Conservation (phyloP, 2,113 vertebrate species). For the Paraplagusia blochii region DNA sequence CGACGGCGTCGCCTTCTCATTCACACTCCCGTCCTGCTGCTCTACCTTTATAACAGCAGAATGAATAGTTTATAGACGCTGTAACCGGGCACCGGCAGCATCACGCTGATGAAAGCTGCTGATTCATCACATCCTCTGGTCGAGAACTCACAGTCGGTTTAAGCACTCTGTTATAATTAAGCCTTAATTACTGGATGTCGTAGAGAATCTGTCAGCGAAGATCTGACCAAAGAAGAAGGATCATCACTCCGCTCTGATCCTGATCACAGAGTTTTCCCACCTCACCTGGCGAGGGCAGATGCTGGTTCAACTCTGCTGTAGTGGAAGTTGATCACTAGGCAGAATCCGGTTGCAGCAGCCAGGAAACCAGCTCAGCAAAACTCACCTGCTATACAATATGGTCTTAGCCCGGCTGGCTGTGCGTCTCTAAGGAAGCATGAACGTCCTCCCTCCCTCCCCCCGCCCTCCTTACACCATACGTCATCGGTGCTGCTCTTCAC, state of each 20-base stretch:
- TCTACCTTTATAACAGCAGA: constrained; percentile 17
- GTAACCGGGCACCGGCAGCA: constrained; percentile 18
- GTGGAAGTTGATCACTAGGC: constrained; percentile 73
- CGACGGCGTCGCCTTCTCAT: neutral
- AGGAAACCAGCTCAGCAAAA: constrained; percentile 74
- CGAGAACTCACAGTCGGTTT: constrained; percentile 27
- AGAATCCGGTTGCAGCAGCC: constrained; percentile 65
- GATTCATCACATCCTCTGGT: constrained; percentile 50
- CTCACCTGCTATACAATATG: constrained; percentile 66
- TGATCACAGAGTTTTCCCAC: neutral
- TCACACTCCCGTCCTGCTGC: neutral
- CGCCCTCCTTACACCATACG: constrained; percentile 46
- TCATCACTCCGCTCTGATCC: constrained; percentile 27
- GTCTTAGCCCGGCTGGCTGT: constrained; percentile 48
- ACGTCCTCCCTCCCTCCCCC: no score
- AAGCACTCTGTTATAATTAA: constrained; percentile 31
- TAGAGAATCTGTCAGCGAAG: constrained; percentile 10
- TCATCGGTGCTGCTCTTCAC: constrained; percentile 50
- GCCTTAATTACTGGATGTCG: constrained; percentile 23
- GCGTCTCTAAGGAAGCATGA: constrained; percentile 45
- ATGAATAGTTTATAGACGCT: constrained; percentile 30
- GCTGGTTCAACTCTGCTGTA: constrained; percentile 59
- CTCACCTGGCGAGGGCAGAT: constrained; percentile 32
- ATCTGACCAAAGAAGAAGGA: constrained; percentile 4
- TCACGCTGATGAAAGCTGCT: constrained; percentile 45